Conservation (phyloP, 2,888 invertebrate genomes). For the Tiliacea aurago region DNA sequence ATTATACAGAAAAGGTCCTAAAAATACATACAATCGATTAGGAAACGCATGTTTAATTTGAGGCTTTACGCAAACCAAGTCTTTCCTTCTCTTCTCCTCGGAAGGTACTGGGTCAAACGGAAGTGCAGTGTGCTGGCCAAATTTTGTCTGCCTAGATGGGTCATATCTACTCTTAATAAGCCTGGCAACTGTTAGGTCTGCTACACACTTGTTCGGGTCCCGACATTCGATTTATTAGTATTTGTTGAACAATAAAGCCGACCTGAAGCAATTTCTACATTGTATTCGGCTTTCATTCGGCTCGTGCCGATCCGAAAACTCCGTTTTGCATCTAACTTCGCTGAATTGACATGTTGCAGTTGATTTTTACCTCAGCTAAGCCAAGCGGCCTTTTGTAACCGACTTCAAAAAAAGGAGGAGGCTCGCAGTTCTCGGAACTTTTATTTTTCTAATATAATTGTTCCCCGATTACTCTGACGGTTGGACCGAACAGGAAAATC, state of each 20-base stretch:
- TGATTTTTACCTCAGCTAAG: not conserved
- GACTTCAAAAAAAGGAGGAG: too few species aligned
- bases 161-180: not conserved
- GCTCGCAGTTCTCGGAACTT: too few species aligned
- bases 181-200: not conserved
- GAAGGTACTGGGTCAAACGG: too few species aligned
- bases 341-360: not conserved
- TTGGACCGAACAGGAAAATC: too few species aligned
- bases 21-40: too few species aligned
- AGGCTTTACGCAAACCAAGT: too few species aligned
- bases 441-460: too few species aligned
- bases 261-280: not conserved
- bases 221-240: not conserved
- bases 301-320: not conserved
- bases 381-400: not conserved
- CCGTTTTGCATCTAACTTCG: not conserved
- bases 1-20: too few species aligned
- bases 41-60: too few species aligned
- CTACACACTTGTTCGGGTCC: not conserved
- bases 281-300: not conserved
- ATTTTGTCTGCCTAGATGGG: constrained; percentile 12
- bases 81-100: too few species aligned
- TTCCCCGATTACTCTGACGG: too few species aligned
- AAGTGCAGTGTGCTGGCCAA: constrained; percentile 15
- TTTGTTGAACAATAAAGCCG: not conserved